These are phyloP conservation scores for Rissa tridactyla DNA, from an alignment of 2,113 vertebrate genomes.

Conservation along the genomic window DNA sequence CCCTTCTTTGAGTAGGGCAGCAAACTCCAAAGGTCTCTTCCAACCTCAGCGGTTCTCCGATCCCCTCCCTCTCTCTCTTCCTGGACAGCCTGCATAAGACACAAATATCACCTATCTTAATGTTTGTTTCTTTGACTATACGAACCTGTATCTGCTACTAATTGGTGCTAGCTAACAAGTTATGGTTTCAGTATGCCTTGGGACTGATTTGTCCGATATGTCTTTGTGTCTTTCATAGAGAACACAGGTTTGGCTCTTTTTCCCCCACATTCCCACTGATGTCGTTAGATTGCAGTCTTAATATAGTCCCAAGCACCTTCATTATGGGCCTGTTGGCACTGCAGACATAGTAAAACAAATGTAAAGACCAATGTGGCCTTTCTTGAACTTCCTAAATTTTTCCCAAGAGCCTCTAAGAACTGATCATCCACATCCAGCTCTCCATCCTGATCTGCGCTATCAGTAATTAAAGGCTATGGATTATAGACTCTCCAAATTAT, in stretches of 20 bases:
- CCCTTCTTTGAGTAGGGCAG: neutral
- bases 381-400: neutral
- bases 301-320: neutral
- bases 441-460: neutral
- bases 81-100: neutral
- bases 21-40: neutral
- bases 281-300: neutral
- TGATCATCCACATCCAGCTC: neutral
- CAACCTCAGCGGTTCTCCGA: neutral
- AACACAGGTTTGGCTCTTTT: neutral
- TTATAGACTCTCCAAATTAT: neutral
- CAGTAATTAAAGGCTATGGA: neutral
- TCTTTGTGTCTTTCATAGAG: neutral
- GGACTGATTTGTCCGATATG: neutral
- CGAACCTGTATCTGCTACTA: neutral
- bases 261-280: neutral
- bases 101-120: neutral
- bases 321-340: neutral
- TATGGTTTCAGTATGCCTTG: neutral
- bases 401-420: neutral
- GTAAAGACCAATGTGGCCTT: neutral
- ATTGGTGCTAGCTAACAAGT: neutral
- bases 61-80: rapidly evolving
- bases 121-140: neutral
- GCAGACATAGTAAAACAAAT: neutral